Evolutionary conservation across 2,113 vertebrate species (phyloP).

Genomic region (Collichthys lucidus): DNA sequence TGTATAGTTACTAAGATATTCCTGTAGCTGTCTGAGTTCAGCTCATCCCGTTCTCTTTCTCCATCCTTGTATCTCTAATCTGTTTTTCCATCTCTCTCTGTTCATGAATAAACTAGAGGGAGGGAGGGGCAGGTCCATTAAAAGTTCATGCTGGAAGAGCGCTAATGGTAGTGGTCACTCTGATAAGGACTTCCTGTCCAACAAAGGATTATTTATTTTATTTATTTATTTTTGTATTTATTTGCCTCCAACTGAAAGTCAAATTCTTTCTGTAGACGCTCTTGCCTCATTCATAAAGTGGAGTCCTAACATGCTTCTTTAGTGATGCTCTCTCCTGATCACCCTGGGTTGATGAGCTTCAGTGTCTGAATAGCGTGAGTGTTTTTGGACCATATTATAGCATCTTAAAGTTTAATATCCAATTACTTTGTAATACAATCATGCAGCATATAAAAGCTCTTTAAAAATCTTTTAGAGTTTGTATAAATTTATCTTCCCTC

Average conservation of each 20-base stretch:
- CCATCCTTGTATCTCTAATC: not conserved
- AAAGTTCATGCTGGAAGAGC: slow-evolving; percentile 53
- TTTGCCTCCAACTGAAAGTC: too few relatives aligned
- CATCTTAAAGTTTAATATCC: not conserved
- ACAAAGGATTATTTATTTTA: not conserved
- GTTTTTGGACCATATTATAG: not conserved
- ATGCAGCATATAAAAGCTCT: not conserved
- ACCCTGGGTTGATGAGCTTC: not conserved
- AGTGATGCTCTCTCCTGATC: not conserved
- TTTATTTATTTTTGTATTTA: not conserved
- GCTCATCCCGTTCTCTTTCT: not conserved
- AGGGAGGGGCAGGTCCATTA: slow-evolving; percentile 60
- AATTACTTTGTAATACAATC: not conserved
- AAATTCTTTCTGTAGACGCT: too few relatives aligned
- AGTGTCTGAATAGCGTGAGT: not conserved
- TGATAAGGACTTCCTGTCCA: slow-evolving; percentile 47
- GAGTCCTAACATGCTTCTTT: not conserved
- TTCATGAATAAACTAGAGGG: slow-evolving; percentile 72
- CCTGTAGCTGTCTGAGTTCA: not conserved
- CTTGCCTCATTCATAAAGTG: not conserved
- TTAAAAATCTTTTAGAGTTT: not conserved
- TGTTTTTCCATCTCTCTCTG: slow-evolving; percentile 46
- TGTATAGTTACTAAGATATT: slow-evolving; percentile 10
- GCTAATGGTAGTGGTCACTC: slow-evolving; percentile 56
- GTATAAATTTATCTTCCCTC: too few relatives aligned